Conservation (phyloP, 2,797 vertebrate genomes). For the Dermochelys coriacea region DNA sequence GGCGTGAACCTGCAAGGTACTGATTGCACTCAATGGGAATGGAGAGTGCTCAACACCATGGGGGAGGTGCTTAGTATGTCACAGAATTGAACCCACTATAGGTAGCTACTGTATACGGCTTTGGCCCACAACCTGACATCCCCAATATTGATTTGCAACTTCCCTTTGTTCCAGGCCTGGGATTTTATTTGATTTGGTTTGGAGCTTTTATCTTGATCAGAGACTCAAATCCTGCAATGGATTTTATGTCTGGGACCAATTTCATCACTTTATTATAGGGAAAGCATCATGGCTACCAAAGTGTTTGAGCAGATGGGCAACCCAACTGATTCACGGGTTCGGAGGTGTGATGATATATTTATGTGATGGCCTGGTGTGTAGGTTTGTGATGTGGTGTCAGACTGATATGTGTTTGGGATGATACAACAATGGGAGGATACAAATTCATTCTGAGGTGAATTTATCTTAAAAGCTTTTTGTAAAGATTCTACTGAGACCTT, state of each 20-base stretch:
- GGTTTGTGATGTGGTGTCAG: background rate
- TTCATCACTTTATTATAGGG: background rate
- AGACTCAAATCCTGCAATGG: background rate
- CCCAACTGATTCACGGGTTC: conserved; percentile 35
- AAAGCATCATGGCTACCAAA: conserved; percentile 22
- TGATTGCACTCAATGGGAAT: background rate
- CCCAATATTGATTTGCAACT: background rate
- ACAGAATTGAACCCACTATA: background rate
- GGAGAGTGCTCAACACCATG: background rate
- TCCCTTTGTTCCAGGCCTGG: background rate
- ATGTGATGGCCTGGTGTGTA: background rate
- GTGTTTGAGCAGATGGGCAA: background rate
- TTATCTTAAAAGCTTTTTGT: background rate
- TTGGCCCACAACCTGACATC: background rate
- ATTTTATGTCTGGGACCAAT: background rate
- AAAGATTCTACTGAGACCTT: background rate
- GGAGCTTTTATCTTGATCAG: background rate
- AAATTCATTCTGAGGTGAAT: background rate
- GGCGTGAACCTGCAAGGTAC: background rate
- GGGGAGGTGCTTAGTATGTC: background rate
- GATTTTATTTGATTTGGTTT: background rate
- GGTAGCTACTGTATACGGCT: background rate
- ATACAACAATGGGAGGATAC: background rate
- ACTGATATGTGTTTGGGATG: accelerated
- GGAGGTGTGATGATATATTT: background rate